Evolutionary conservation across 2,113 vertebrate species (phyloP).

Genomic region (Petrocephalus microphthalmus): DNA sequence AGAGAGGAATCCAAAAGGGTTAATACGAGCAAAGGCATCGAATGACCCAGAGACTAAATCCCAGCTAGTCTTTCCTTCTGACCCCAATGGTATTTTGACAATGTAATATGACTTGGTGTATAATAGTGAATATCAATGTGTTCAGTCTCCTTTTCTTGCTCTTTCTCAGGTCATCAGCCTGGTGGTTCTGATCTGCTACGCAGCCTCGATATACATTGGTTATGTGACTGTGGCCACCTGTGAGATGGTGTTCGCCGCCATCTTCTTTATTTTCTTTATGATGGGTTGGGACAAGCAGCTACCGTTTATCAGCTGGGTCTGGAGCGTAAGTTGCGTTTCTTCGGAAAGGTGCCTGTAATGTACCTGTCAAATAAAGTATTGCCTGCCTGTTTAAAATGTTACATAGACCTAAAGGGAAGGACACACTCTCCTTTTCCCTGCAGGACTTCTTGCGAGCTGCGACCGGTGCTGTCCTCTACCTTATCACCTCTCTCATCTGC

Average conservation of each 20-base stretch:
- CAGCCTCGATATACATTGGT: slow-evolving; percentile 44
- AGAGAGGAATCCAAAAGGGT: not conserved
- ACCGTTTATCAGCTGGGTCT: slow-evolving; percentile 55
- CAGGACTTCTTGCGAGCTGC: slow-evolving; percentile 59
- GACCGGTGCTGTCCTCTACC: slow-evolving; percentile 49
- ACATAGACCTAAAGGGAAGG: not conserved
- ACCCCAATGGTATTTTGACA: not conserved
- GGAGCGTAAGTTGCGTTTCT: slow-evolving; percentile 58
- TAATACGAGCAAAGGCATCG: not conserved
- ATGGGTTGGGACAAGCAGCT: slow-evolving; percentile 62
- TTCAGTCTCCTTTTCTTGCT: not conserved
- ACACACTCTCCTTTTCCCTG: not conserved
- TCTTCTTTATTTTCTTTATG: slow-evolving; percentile 64
- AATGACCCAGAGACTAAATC: not conserved
- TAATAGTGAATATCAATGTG: not conserved
- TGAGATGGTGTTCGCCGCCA: slow-evolving; percentile 51
- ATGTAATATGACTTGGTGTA: not conserved
- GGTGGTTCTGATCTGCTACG: slow-evolving; percentile 62
- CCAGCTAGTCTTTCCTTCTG: not conserved
- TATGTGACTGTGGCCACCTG: slow-evolving; percentile 50
- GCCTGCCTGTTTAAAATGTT: not conserved
- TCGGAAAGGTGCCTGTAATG: not conserved
- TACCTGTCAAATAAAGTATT: not conserved
- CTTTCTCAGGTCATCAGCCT: slow-evolving; percentile 47
- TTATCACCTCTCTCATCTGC: slow-evolving; percentile 58